Evolutionary conservation across 2,797 vertebrate genomes (phyloP), one percentile per base, ranked within the genome.

Genomic region (Luscinia luscinia): DNA sequence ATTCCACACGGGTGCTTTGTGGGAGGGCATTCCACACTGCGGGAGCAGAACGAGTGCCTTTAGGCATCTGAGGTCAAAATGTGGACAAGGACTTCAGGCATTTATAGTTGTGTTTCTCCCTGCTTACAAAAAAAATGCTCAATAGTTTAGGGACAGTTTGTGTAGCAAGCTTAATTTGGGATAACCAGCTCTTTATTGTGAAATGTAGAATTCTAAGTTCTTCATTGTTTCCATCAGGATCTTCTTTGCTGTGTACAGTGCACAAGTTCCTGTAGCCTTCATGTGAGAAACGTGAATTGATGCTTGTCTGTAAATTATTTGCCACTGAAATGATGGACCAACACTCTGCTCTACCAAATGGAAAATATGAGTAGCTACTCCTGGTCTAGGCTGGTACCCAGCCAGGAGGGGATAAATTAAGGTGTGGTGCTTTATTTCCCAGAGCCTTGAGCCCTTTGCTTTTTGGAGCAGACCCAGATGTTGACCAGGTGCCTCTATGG

Each of bases 21-120:
- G 90, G 93, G 90, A 97, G 92, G 67, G 69, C 73, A 66, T 97
- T 96, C 78, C 88, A 72, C 68, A 58, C 30, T 89, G 88, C 38
- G 46, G 89, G 81, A 95, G 64, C 79, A 88, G 82, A 94, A 40
- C 15, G 43, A 93, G 87, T 58, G 70, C 80, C 92, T 94, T 92
- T 80, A 90, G 83, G 90, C 79, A 80, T 89, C 90, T 64, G 63
- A 92, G 93, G 77, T 87, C 90, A 88, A 80, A 91, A 95, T 78
- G 68, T 87, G 90, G 96, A 92, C 83, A 66, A 90, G 46, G 51
- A 83, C 89, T 83, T 82, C 20, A 91, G 84, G 85, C 84, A 67
- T 93, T 89, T 94, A 78, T 95, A 94, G 72, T 34, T 95, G 55
- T 91, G 89, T 95, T 96, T 89, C 46, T 84, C 61, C 41, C 30